Base-by-base conservation (phyloP, 2,797 vertebrate species). In the Eulemur coronatus region DNA sequence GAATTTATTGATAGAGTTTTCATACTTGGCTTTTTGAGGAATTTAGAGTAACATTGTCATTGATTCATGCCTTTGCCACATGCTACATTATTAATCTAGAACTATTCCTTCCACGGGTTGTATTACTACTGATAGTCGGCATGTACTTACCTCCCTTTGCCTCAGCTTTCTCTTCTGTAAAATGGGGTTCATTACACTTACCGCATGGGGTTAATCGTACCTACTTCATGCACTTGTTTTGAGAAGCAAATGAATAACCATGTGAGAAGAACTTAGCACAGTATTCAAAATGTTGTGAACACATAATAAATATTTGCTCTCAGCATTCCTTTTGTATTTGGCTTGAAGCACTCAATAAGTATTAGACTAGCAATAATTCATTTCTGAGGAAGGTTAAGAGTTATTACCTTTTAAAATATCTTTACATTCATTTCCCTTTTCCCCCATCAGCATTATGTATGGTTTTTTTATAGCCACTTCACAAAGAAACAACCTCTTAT, bases 171-270 rank as follows among this genome's bases (percentile, higher is more conserved):
- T 88, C n/a, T 8, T 35, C 59, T 78, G 46, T 52, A n/a, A 52
- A 48, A 33, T 55, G n/a, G 55, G 52, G 11, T 24, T 79, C 7
- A 38, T 24, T 33, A 18, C 4, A 26, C 24, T 2, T 33, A 18
- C 15, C 0, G 3, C 10, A 0, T 2, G 1, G 10, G 33, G 35
- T 26, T 33, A 35, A 55, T 0, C 18, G 5, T 4, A 20, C 22
- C 75, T 65, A 41, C 33, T 20, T 46, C 30, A 1, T 6, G 1
- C 1, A 41, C 30, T 12, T 35, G 48, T 41, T 59, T 11, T 57
- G 38, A 91, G 57, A 50, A 84, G 57, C 38, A 33, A 9, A 26
- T 43, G 55, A 48, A 35, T n/a, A 48, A 30, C 11, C 13, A 7
- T 11, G 35, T 52, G 46, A 75, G 50, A 84, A 61, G 13, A 92